Base-by-base conservation (phyloP, 2,797 vertebrate genomes). In the Urophycis tenuis region DNA sequence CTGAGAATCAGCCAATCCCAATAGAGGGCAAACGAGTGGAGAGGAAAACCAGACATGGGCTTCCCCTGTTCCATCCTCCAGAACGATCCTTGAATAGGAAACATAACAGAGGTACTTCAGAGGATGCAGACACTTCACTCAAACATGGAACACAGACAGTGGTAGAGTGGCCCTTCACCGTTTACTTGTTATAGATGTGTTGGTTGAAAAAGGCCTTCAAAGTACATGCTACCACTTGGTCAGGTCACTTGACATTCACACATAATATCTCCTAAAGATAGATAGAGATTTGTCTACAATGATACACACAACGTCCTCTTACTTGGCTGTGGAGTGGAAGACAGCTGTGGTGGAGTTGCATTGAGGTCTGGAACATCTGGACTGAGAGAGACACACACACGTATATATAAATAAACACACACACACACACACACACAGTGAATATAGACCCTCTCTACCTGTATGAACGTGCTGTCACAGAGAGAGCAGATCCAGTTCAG, bases 1-100 rank as follows among this genome's bases (percentile, higher is more conserved):
- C 86, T 92, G 89, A 35, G 73, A 70, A 25, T 78, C 78, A 25
- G 78, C 80, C 80, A 93, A 81, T 81, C 84, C 81, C 81, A 94
- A 86, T 81, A 93, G 84, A 75, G 78, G 69, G 19, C 81, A 79
- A 9, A 93, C 80, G 9, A 78, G 79, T 2, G 31, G 81, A 45
- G 86, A 86, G 0, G 88, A 84, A 74, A 92, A 85, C 77, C 87
- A 91, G 31, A 93, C 83, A 19, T 91, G 91, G n/a, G 90, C 91
- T 60, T 93, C 91, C 12, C 87, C 91, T 35, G 91, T 90, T 0
- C 92, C 92, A 2, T 94, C 93, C 2, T 94, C 92, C 1, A 93
- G 60, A 41, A 88, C 90, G 74, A 89, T 36, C 77, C 92, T 93
- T 77, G 0, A 25, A 78, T 60, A 60, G n/a, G 5, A 70, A 45